Evolutionary conservation across 2,888 invertebrate genomes (phyloP).

Genomic region (Caradrina clavipalpis): DNA sequence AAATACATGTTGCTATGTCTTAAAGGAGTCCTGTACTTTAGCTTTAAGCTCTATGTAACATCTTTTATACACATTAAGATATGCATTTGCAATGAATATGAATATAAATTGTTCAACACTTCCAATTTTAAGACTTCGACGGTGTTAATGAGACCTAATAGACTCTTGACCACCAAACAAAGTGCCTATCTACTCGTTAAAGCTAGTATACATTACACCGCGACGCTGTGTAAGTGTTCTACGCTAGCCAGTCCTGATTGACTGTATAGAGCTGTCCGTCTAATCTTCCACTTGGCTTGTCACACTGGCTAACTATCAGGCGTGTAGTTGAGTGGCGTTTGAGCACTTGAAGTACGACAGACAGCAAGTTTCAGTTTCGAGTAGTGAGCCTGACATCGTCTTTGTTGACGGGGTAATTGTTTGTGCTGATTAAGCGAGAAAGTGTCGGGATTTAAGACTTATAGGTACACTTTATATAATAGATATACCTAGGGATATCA

Average conservation of each 20-base stretch:
- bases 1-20: no score
- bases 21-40: no score
- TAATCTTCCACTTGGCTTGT: constrained; percentile 48
- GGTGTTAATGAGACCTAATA: no score
- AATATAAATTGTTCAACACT: no score
- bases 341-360: constrained; percentile 32
- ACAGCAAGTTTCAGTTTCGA: constrained; percentile 13
- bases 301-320: constrained; percentile 19
- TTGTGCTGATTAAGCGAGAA: background rate
- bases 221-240: constrained; percentile 13
- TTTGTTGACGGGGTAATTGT: constrained; percentile 17
- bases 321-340: constrained; percentile 29
- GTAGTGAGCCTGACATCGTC: constrained; percentile 1
- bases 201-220: background rate
- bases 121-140: no score
- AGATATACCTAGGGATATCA: no score
- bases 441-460: background rate
- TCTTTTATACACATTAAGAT: no score
- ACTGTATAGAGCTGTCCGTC: constrained; percentile 13
- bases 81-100: no score
- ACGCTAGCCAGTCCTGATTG: constrained; percentile 23
- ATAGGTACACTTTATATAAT: background rate
- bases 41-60: no score
- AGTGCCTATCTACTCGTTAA: background rate
- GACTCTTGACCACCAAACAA: no score